Conservation (phyloP, 2,888 invertebrate species). For the Seira musarum region DNA sequence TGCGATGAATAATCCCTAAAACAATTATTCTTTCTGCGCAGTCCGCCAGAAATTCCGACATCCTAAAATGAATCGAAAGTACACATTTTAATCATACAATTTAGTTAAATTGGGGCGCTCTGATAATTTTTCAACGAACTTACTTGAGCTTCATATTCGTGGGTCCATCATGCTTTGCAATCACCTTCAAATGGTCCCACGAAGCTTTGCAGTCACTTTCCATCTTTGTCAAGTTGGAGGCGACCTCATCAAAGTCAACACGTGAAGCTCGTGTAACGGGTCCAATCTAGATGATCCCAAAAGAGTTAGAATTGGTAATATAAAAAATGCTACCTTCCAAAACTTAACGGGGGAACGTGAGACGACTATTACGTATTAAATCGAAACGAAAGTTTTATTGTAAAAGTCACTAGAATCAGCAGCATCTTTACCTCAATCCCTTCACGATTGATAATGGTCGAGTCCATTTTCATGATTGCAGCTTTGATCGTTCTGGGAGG, state of each 20-base stretch:
- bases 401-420: not conserved
- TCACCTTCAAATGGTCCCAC: conserved; percentile 95
- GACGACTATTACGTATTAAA: not conserved
- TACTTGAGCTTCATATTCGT: conserved; percentile 88
- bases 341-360: too few species aligned
- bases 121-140: conserved; percentile 71
- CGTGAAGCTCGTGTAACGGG: conserved; percentile 82
- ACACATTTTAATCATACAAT: not conserved
- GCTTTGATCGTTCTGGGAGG: conserved; percentile 98
- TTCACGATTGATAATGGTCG: conserved; percentile 97
- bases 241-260: conserved; percentile 95
- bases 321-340: conserved; percentile 34
- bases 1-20: conserved; percentile 90
- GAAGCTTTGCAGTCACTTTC: conserved; percentile 98
- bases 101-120: not conserved
- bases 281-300: conserved; percentile 63
- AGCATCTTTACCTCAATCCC: conserved; percentile 84
- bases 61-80: conserved; percentile 72
- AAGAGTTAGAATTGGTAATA: too few species aligned
- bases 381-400: too few species aligned
- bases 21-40: conserved; percentile 98
- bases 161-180: conserved; percentile 94
- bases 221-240: conserved; percentile 87
- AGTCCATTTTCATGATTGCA: conserved; percentile 99
- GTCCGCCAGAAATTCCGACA: conserved; percentile 96